These are phyloP conservation scores for Sebastes umbrosus DNA, from an alignment of 2,797 vertebrate genomes.

Conservation along the genomic window DNA sequence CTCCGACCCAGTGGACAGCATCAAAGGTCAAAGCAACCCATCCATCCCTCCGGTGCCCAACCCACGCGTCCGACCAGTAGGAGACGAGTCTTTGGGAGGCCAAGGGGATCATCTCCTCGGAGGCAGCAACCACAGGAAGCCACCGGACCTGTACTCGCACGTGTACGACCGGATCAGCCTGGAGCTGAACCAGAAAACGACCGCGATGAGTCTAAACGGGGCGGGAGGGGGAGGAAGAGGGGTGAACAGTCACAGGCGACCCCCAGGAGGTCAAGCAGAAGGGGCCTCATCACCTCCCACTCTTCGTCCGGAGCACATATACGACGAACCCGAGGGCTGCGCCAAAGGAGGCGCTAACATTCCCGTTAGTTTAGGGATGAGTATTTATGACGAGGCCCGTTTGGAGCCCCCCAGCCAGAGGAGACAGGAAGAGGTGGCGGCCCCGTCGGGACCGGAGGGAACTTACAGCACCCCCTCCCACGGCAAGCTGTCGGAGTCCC, in stretches of 20 bases:
- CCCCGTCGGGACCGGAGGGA: conserved; percentile 69
- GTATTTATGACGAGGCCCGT: conserved; percentile 86
- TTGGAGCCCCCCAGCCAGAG: conserved; percentile 76
- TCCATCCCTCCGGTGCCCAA: conserved; percentile 47
- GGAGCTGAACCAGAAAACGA: conserved; percentile 67
- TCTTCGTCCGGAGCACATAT: conserved; percentile 86
- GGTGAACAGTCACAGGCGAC: conserved; percentile 38
- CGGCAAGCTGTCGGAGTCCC: conserved; percentile 31
- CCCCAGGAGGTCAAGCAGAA: conserved; percentile 62
- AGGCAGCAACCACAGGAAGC: conserved; percentile 51
- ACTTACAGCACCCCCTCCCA: conserved; percentile 81
- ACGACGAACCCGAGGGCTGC: conserved; percentile 92
- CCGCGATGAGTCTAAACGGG: conserved; percentile 63
- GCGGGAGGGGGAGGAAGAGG: conserved; percentile 28
- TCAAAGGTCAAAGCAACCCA: conserved; percentile 64
- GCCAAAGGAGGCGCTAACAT: conserved; percentile 40
- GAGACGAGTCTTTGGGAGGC: conserved; percentile 58
- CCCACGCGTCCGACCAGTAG: conserved; percentile 70
- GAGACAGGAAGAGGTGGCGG: conserved; percentile 73
- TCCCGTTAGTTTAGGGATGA: background rate
- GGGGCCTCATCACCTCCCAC: conserved; percentile 4
- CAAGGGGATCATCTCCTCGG: conserved; percentile 40
- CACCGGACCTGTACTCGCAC: conserved; percentile 72
- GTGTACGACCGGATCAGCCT: conserved; percentile 81
- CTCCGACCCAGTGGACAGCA: conserved; percentile 91